These are phyloP conservation scores for Ophthalmolycus amberensis DNA, from an alignment of 2,113 vertebrate species.

Conservation along the genomic window DNA sequence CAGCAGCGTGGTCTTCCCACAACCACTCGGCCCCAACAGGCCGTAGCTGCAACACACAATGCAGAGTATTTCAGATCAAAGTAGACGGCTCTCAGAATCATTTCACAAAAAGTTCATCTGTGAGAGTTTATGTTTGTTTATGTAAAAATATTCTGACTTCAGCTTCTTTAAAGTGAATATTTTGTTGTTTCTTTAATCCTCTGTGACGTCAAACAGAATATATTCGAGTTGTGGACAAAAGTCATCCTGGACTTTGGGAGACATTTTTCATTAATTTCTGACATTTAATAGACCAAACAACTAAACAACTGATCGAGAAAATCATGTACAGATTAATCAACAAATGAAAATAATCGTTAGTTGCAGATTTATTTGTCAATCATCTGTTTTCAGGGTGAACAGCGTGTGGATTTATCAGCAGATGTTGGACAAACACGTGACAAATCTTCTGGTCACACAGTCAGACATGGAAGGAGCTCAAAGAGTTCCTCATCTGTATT, in stretches of 20 bases:
- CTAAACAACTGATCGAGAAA: neutral
- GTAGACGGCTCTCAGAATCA: neutral
- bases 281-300: neutral
- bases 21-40: slow-evolving; percentile 85
- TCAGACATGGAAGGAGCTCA: neutral
- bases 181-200: neutral
- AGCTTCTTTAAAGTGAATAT: neutral
- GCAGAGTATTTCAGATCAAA: neutral
- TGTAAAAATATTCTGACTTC: neutral
- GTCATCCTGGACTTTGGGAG: neutral
- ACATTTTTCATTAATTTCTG: neutral
- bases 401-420: neutral
- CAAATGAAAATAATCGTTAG: neutral
- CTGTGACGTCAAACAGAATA: neutral
- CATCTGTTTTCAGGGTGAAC: neutral
- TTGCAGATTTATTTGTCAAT: neutral
- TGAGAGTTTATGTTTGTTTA: neutral
- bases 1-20: slow-evolving; percentile 85
- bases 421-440: no score
- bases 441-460: neutral
- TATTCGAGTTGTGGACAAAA: no score
- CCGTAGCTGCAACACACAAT: slow-evolving; percentile 76
- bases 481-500: neutral
- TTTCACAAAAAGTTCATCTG: neutral
- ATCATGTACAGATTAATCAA: neutral